Percentiles rank a stretch among this genome's conserved stretches.
Evolutionary conservation across 1,140 invertebrate species (phyloP).

Genomic region (Cardiocondyla obscurior): DNA sequence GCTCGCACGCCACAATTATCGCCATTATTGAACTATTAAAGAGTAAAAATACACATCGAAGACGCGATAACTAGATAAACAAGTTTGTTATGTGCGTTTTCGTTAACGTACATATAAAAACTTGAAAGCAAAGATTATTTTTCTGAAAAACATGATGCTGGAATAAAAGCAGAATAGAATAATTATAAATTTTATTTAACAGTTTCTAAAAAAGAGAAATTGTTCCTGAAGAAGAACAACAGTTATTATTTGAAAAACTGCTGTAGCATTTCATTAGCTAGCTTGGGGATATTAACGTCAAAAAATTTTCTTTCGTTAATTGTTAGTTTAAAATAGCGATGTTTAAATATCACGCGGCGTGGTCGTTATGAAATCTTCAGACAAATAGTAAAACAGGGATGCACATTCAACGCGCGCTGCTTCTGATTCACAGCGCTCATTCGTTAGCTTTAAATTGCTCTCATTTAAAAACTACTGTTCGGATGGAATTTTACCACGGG

Average conservation of each 20-base stretch:
- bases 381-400: neutral
- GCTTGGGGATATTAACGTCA: neutral
- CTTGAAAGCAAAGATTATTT: neutral
- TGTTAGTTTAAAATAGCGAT: neutral
- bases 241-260: neutral
- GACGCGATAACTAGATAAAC: neutral
- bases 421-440: neutral
- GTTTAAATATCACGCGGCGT: neutral
- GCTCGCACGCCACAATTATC: slow-evolving; percentile 47
- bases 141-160: neutral
- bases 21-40: slow-evolving; percentile 25
- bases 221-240: neutral
- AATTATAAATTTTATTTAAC: neutral
- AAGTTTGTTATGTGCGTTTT: too few species aligned
- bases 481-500: neutral
- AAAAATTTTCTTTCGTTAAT: neutral
- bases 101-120: neutral
- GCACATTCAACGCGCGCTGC: neutral
- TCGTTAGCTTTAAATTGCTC: neutral
- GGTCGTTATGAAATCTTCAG: neutral
- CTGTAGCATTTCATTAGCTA: neutral
- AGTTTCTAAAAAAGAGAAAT: neutral
- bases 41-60: slow-evolving; percentile 43
- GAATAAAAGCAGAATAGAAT: neutral
- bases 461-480: neutral